phyloP scores from a whole-genome alignment of 2,113 vertebrate genomes.

The Leptosomus discolor region DNA sequence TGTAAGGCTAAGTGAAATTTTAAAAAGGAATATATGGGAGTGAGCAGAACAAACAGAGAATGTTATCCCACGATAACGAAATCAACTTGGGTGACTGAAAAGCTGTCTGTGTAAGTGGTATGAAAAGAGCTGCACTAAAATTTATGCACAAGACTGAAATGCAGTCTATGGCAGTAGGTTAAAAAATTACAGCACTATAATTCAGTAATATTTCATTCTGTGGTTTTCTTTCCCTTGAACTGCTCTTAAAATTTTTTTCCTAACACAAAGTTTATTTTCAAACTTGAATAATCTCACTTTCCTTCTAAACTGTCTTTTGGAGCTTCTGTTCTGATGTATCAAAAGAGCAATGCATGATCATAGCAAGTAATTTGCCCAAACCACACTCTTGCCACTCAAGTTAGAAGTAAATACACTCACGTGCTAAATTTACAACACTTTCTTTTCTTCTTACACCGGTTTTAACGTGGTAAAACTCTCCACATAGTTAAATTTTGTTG shows the following conservation, averaged over 20 bases:
- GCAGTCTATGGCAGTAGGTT: not conserved
- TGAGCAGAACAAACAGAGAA: not conserved
- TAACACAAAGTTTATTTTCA: not conserved
- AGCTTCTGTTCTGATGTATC: not conserved
- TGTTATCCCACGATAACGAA: not conserved
- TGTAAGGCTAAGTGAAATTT: not conserved
- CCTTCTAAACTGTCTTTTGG: not conserved
- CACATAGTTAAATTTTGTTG: not conserved
- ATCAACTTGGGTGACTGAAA: not conserved
- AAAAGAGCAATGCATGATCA: not conserved
- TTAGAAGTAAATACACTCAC: not conserved
- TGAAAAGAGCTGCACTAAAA: conserved; percentile 4
- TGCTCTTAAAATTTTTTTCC: conserved; percentile 24
- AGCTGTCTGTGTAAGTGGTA: not conserved
- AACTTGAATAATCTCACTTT: not conserved
- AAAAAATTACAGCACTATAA: conserved; percentile 9
- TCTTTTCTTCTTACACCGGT: not conserved
- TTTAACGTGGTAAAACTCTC: not conserved
- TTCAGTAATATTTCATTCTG: not conserved
- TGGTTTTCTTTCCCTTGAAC: not conserved
- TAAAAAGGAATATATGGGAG: not conserved
- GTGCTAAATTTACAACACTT: not conserved
- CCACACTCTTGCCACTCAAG: not conserved
- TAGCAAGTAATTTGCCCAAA: not conserved
- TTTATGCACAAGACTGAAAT: not conserved